Base-by-base conservation (phyloP, 2,888 invertebrate genomes). In the Leucophora obtusa region DNA sequence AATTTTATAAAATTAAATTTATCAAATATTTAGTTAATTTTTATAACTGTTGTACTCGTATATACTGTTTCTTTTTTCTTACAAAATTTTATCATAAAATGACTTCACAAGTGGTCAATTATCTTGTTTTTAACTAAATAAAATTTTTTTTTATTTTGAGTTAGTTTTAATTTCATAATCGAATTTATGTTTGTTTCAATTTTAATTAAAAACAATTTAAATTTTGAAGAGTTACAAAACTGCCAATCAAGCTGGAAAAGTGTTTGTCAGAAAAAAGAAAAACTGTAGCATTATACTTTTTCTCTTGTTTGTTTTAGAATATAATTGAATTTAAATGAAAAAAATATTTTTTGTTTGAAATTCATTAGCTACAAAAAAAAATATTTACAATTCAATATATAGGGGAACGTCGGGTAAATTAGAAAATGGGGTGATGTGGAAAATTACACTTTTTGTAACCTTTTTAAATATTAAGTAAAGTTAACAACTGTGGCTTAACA, bases 131-230 rank as follows among this genome's bases (percentile, higher is more conserved):
- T 47, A n/a, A 47, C n/a, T 3, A n/a, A 47, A 47, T n/a, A 47
- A 47, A 47, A 47, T 5, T 6, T 47, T n/a, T 47, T n/a, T 47
- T 47, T 5, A 47, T 14, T 47, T n/a, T 28, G 7, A 28, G 28
- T 28, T 6, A 28, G n/a, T 47, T 47, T n/a, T 6, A 47, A 47
- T 47, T 47, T 6, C 14, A 47, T 54, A 66, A 66, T 38, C 24
- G 21, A 15, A 21, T 43, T 18, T 66, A 15, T 35, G 11, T 47
- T 47, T 47, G 43, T n/a, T 47, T 47, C 43, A 66, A 56, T 56
- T 66, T 66, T 66, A 66, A 66, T 66, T 66, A 54, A 66, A 66
- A 66, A 66, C 66, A 56, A 54, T 66, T 66, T 56, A 56, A 54
- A 56, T 66, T 56, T 54, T 43, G 56, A 66, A 54, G 54, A 66